Conservation (phyloP, 2,797 vertebrate genomes). For the Manis crassicaudata region DNA sequence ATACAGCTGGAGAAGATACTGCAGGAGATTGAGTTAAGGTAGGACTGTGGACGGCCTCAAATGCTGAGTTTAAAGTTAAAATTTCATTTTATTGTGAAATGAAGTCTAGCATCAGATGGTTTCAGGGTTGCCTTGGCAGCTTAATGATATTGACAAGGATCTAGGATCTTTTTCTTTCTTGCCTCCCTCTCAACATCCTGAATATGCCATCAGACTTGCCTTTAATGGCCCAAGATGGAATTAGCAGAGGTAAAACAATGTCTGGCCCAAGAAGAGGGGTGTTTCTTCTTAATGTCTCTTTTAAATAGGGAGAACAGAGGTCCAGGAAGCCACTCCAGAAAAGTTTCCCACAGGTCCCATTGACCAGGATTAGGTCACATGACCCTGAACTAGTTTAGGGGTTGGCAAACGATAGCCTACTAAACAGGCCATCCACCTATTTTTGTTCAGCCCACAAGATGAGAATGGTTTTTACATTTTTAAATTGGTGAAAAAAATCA, state of each 20-base stretch:
- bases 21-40: too few species aligned
- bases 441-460: background rate
- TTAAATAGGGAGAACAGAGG: background rate
- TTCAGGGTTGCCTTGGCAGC: background rate
- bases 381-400: background rate
- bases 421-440: background rate
- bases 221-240: background rate
- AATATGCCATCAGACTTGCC: background rate
- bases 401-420: background rate
- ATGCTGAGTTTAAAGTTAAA: too few species aligned
- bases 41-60: too few species aligned
- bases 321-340: background rate
- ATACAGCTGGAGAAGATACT: too few species aligned
- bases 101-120: background rate
- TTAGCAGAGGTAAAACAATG: background rate
- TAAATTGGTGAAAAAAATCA: background rate
- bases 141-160: background rate
- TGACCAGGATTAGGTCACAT: background rate
- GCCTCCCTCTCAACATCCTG: background rate
- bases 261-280: background rate
- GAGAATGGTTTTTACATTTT: constrained; percentile 13
- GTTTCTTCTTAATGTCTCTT: background rate
- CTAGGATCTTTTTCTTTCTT: background rate
- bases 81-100: background rate
- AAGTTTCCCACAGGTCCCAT: background rate